These are phyloP conservation scores for Eurosta solidaginis DNA, from an alignment of 1,140 invertebrate species.

Conservation along the genomic window DNA sequence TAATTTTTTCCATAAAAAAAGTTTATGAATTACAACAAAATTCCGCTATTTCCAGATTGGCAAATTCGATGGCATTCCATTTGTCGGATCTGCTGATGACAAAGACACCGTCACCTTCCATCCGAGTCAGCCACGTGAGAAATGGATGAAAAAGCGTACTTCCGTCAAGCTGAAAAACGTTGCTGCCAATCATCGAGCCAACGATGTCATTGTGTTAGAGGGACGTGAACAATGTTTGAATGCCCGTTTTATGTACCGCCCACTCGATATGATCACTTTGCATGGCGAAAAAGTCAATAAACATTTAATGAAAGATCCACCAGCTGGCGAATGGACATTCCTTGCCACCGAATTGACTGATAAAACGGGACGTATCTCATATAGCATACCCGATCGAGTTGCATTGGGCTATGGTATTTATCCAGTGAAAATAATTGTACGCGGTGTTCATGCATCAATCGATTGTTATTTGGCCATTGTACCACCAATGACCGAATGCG, in stretches of 20 bases:
- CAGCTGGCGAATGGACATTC: slow-evolving; percentile 90
- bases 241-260: slow-evolving; percentile 98
- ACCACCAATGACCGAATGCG: slow-evolving; percentile 92
- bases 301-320: slow-evolving; percentile 90
- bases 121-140: slow-evolving; percentile 90
- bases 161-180: slow-evolving; percentile 98
- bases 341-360: slow-evolving; percentile 92
- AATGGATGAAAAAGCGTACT: slow-evolving; percentile 95
- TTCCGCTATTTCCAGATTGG: slow-evolving; percentile 67
- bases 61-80: slow-evolving; percentile 74
- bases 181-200: slow-evolving; percentile 96
- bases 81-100: slow-evolving; percentile 75
- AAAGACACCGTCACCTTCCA: slow-evolving; percentile 74
- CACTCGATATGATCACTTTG: slow-evolving; percentile 79
- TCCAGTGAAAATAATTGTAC: slow-evolving; percentile 87
- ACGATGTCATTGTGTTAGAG: slow-evolving; percentile 96
- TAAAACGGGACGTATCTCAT: slow-evolving; percentile 89
- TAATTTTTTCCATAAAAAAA: too few relatives aligned
- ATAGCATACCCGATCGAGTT: slow-evolving; percentile 84
- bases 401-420: slow-evolving; percentile 90
- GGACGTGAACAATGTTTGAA: slow-evolving; percentile 81
- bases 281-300: slow-evolving; percentile 91
- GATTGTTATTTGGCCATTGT: slow-evolving; percentile 95
- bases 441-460: slow-evolving; percentile 93
- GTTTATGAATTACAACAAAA: too few relatives aligned